Evolutionary conservation across 2,888 invertebrate genomes (phyloP).

Genomic region (Apamea epomidion): DNA sequence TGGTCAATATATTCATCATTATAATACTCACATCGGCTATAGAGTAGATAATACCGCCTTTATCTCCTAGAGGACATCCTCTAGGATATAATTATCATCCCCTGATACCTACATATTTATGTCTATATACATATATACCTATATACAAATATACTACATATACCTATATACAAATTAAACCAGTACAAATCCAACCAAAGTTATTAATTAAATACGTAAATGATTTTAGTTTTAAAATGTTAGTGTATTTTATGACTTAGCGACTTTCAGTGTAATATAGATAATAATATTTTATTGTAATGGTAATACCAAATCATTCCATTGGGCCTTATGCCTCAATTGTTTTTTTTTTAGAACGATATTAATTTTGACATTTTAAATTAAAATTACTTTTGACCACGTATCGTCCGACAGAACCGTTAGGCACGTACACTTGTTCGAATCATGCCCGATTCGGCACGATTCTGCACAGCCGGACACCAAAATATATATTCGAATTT

Average conservation of each 20-base stretch:
- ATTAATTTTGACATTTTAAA: not conserved
- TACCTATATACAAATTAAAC: conserved; percentile 16
- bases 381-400: not conserved
- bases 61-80: not conserved
- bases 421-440: not conserved
- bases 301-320: conserved; percentile 56
- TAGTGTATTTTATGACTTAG: conserved; percentile 30
- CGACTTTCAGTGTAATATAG: conserved; percentile 56
- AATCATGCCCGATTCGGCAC: not conserved
- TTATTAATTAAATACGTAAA: conserved; percentile 39
- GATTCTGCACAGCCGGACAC: not conserved
- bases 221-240: conserved; percentile 43
- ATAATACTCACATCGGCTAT: conserved; percentile 35
- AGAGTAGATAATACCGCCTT: conserved; percentile 7
- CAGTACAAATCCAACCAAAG: conserved; percentile 50
- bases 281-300: conserved; percentile 39
- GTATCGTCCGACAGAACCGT: no score
- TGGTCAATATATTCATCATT: not conserved
- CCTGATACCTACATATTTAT: conserved; percentile 22
- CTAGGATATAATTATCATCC: not conserved
- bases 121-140: no score
- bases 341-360: not conserved
- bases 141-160: no score
- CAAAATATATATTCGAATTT: not conserved
- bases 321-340: conserved; percentile 17